These are phyloP conservation scores for Lycocerus yunnanus DNA, from an alignment of 2,888 invertebrate species.

Conservation along the genomic window DNA sequence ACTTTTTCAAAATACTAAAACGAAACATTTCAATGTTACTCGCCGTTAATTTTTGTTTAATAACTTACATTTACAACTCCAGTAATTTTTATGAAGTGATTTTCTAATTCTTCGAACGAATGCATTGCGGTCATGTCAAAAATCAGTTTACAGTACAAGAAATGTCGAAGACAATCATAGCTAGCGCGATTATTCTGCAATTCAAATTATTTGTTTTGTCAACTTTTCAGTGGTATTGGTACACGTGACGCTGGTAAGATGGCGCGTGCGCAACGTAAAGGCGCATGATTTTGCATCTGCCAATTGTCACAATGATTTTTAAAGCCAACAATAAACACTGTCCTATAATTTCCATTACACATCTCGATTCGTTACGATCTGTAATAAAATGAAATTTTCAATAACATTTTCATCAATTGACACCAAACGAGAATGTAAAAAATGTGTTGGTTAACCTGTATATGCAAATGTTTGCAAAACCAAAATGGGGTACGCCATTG, in stretches of 20 bases:
- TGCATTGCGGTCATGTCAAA: neutral
- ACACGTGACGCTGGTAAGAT: neutral
- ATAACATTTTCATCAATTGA: neutral
- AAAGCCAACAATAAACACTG: neutral
- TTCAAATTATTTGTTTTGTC: neutral
- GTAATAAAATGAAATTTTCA: neutral
- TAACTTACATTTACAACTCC: constrained; percentile 2
- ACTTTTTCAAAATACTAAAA: constrained; percentile 9
- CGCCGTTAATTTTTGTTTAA: neutral
- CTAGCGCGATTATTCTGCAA: too few relatives aligned
- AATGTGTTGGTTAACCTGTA: constrained; percentile 38
- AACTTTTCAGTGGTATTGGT: neutral
- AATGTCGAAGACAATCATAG: too few relatives aligned
- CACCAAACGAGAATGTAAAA: neutral
- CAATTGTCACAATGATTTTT: constrained; percentile 22
- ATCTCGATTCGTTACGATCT: neutral
- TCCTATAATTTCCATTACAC: neutral
- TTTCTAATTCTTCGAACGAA: constrained; percentile 5
- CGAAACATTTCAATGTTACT: neutral
- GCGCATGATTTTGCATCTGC: constrained; percentile 15
- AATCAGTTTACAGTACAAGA: neutral
- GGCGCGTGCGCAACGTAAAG: neutral
- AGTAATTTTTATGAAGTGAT: constrained; percentile 6
- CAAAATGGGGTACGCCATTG: constrained; percentile 52
- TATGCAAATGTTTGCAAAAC: constrained; percentile 19